Conservation (phyloP, 2,888 invertebrate species). For the Mythimna pallens region DNA sequence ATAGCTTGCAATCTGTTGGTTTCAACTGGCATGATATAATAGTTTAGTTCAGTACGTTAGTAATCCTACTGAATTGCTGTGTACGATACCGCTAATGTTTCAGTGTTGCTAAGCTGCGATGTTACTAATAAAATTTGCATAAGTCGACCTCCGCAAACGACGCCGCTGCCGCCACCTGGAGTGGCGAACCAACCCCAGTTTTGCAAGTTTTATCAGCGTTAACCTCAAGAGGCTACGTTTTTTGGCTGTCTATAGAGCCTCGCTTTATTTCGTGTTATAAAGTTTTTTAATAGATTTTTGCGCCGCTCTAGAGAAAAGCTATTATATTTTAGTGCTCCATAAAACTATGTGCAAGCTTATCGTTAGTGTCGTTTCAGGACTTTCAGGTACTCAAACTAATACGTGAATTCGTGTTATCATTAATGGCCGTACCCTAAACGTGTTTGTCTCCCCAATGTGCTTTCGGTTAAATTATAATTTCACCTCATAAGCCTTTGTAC, state of each 20-base stretch:
- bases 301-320: constrained; percentile 24
- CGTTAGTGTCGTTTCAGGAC: constrained; percentile 29
- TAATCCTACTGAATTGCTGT: constrained; percentile 34
- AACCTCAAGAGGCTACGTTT: constrained; percentile 54
- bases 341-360: constrained; percentile 54
- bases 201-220: constrained; percentile 69
- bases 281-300: constrained; percentile 57
- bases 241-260: constrained; percentile 35
- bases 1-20: constrained; percentile 33
- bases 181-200: constrained; percentile 50
- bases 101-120: constrained; percentile 48
- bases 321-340: constrained; percentile 49
- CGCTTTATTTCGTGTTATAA: constrained; percentile 48
- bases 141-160: constrained; percentile 56
- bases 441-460: constrained; percentile 23
- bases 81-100: constrained; percentile 50
- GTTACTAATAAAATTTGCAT: constrained; percentile 68
- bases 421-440: constrained; percentile 42
- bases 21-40: constrained; percentile 12
- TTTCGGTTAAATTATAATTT: constrained; percentile 15
- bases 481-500: not conserved
- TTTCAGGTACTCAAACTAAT: constrained; percentile 42
- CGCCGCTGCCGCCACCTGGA: constrained; percentile 35
- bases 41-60: constrained; percentile 27
- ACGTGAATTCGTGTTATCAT: constrained; percentile 40